Evolutionary conservation across 2,797 vertebrate genomes (phyloP).

Genomic region (Psittacula echo): DNA sequence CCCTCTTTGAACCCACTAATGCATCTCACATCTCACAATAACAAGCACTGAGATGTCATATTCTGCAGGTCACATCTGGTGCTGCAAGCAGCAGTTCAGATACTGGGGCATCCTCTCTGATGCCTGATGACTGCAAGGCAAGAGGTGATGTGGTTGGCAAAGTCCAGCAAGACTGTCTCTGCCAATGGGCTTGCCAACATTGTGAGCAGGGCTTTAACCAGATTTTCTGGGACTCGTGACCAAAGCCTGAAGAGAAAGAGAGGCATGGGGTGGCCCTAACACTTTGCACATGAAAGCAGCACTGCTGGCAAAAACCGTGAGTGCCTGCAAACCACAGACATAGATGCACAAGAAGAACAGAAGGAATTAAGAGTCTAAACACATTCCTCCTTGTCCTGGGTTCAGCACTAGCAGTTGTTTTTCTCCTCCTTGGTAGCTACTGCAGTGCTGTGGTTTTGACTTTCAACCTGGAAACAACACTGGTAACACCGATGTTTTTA

Average conservation of each 20-base stretch:
- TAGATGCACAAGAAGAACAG: not conserved
- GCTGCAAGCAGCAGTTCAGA: not conserved
- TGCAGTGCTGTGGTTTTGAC: not conserved
- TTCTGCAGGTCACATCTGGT: not conserved
- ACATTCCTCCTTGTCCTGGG: not conserved
- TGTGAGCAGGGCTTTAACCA: accelerated
- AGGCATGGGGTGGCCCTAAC: not conserved
- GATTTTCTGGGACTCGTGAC: not conserved
- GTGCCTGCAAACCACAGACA: not conserved
- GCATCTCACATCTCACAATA: not conserved
- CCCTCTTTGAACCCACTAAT: not conserved
- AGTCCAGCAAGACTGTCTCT: not conserved
- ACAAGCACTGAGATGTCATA: not conserved
- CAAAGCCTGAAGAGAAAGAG: not conserved
- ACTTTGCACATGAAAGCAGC: not conserved
- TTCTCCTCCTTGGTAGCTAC: not conserved
- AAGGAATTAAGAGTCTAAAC: not conserved
- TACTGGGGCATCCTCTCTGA: not conserved
- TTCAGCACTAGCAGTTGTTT: not conserved
- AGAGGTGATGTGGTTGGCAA: not conserved
- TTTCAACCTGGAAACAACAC: not conserved
- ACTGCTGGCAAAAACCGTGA: not conserved
- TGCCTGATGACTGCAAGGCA: not conserved
- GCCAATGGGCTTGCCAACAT: not conserved
- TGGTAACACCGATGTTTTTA: not conserved